Evolutionary conservation across 2,113 vertebrate species (phyloP).

Genomic region (Eurystomus gularis): DNA sequence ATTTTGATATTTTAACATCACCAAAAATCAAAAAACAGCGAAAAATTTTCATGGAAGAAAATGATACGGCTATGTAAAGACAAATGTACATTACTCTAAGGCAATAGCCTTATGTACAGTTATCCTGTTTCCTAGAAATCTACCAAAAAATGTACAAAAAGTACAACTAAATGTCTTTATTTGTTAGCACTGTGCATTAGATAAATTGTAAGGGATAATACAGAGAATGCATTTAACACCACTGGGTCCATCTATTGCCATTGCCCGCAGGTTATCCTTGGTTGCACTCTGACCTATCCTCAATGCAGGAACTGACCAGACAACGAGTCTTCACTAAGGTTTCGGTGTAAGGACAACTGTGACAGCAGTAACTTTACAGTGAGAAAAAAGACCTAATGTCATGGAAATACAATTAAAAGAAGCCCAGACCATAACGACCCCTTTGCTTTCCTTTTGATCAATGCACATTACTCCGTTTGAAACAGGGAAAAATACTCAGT

Average conservation of each 20-base stretch:
- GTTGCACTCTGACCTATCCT: not conserved
- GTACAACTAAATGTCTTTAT: not conserved
- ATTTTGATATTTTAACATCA: not conserved
- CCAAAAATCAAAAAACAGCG: not conserved
- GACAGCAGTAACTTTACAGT: not conserved
- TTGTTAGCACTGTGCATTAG: not conserved
- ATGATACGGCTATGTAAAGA: not conserved
- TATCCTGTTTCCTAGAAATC: not conserved
- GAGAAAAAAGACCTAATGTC: not conserved
- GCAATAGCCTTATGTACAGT: rapidly evolving
- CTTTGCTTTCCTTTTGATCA: not conserved
- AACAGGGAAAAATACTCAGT: not conserved
- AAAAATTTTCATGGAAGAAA: not conserved
- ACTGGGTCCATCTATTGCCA: not conserved
- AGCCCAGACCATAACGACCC: not conserved
- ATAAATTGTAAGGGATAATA: not conserved
- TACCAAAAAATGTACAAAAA: too few species aligned
- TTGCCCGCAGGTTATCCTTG: not conserved
- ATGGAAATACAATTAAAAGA: not conserved
- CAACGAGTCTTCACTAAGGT: rapidly evolving
- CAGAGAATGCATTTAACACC: not conserved
- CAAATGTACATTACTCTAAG: not conserved
- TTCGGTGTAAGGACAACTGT: not conserved
- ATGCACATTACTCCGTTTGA: not conserved
- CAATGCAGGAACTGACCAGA: not conserved